Evolutionary conservation across 2,888 invertebrate genomes (phyloP).

Genomic region (Yponomeuta evonymella): DNA sequence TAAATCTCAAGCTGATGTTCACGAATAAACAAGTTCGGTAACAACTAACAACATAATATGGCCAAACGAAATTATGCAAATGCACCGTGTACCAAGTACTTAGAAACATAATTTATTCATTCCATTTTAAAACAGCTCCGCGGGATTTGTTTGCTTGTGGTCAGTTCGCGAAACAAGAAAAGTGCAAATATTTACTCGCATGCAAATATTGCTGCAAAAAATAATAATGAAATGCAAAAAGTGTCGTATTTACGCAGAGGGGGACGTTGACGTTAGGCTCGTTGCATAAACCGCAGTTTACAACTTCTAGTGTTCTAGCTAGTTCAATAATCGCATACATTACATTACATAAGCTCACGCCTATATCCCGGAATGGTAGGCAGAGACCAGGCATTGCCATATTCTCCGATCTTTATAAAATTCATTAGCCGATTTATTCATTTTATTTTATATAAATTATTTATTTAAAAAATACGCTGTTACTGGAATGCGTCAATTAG

Average conservation of each 20-base stretch:
- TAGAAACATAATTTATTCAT: constrained; percentile 16
- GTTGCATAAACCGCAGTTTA: not conserved
- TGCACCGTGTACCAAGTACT: not conserved
- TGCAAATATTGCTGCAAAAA: not conserved
- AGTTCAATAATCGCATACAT: too few species aligned
- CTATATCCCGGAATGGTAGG: too few species aligned
- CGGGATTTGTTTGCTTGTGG: constrained; percentile 3
- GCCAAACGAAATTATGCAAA: constrained; percentile 10
- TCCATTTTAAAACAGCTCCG: constrained; percentile 12
- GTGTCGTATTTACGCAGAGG: not conserved
- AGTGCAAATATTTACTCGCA: constrained; percentile 10
- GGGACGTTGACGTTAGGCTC: not conserved
- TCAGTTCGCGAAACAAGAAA: constrained; percentile 12
- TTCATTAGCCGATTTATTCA: not conserved
- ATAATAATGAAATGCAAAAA: not conserved
- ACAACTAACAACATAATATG: not conserved
- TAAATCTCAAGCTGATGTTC: not conserved
- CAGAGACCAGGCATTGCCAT: too few species aligned
- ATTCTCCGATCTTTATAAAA: too few species aligned
- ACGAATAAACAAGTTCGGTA: constrained; percentile 8
- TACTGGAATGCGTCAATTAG: too few species aligned
- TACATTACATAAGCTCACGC: too few species aligned
- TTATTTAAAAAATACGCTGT: too few species aligned
- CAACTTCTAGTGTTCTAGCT: not conserved
- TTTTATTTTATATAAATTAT: too few species aligned